Conservation (phyloP, 2,888 invertebrate species). For the Cryptocephalus primarius region DNA sequence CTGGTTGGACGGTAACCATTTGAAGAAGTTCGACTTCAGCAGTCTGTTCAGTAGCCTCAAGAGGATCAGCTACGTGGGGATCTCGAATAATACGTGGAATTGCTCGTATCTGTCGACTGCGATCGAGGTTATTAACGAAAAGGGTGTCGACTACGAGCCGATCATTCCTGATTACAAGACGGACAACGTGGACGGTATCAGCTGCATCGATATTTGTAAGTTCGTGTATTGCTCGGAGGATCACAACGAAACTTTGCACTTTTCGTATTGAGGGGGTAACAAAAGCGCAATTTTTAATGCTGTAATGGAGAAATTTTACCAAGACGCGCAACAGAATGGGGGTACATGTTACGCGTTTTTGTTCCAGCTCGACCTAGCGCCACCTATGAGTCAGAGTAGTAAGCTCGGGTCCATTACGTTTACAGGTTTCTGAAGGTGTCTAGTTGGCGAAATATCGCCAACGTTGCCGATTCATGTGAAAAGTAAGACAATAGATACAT, state of each 20-base stretch:
- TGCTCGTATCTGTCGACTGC: conserved; percentile 14
- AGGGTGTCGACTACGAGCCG: conserved; percentile 9
- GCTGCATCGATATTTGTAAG: conserved; percentile 15
- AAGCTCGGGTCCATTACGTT: too few species aligned
- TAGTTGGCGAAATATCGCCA: too few species aligned
- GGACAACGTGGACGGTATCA: conserved; percentile 15
- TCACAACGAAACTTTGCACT: conserved; percentile 5
- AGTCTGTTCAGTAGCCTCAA: conserved; percentile 9
- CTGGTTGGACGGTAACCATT: conserved; percentile 14
- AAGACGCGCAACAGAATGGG: too few species aligned
- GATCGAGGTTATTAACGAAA: conserved; percentile 11
- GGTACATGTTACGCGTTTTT: too few species aligned
- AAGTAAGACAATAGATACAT: too few species aligned
- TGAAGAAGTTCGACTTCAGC: conserved; percentile 11
- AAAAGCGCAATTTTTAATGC: too few species aligned
- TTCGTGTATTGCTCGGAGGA: conserved; percentile 10
- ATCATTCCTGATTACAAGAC: conserved; percentile 4
- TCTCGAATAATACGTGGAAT: conserved; percentile 16
- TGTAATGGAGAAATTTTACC: too few species aligned
- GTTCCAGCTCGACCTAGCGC: too few species aligned
- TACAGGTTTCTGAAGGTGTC: too few species aligned
- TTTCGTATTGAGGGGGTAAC: neutral
- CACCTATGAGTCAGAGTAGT: too few species aligned
- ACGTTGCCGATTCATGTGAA: too few species aligned
- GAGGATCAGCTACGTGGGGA: conserved; percentile 11